A percentile compares a stretch with the other conserved stretches of the same genome.
These are phyloP conservation scores for Physeter macrocephalus DNA, from an alignment of 2,113 vertebrate species.

Conservation along the genomic window DNA sequence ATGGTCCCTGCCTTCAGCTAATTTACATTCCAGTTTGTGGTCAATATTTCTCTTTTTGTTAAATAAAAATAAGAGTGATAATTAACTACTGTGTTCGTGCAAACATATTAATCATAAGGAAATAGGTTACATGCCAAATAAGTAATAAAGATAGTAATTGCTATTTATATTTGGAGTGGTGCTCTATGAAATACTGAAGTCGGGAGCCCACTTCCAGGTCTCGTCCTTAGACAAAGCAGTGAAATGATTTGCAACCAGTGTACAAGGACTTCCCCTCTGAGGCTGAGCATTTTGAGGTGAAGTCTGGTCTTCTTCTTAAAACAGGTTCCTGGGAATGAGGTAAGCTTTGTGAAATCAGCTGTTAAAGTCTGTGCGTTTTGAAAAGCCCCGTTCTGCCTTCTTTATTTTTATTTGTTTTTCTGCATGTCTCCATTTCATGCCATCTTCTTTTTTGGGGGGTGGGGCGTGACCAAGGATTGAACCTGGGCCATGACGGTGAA, in stretches of 20 bases:
- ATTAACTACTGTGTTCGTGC: not conserved
- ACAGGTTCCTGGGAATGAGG: constrained; percentile 30
- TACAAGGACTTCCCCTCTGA: not conserved
- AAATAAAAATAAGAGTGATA: not conserved
- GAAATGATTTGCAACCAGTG: not conserved
- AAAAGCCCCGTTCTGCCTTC: not conserved
- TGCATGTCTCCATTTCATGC: not conserved
- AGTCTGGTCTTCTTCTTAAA: constrained; percentile 11
- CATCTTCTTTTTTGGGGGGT: not conserved
- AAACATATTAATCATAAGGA: not conserved
- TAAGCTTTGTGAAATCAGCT: constrained; percentile 37
- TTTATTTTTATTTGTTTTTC: not conserved
- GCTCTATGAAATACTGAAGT: not conserved
- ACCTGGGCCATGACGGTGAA: not conserved
- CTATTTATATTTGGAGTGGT: not conserved
- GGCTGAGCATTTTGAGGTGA: not conserved
- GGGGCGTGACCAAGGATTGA: not conserved
- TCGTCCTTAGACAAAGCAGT: not conserved
- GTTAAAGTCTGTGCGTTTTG: not conserved
- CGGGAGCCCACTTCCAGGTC: not conserved
- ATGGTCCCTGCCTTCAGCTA: not conserved
- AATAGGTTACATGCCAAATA: not conserved
- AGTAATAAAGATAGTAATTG: not conserved
- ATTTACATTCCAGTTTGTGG: not conserved
- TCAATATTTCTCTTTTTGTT: not conserved